phyloP scores from a whole-genome alignment of 2,888 invertebrate species.

The Eremobia ochroleuca region DNA sequence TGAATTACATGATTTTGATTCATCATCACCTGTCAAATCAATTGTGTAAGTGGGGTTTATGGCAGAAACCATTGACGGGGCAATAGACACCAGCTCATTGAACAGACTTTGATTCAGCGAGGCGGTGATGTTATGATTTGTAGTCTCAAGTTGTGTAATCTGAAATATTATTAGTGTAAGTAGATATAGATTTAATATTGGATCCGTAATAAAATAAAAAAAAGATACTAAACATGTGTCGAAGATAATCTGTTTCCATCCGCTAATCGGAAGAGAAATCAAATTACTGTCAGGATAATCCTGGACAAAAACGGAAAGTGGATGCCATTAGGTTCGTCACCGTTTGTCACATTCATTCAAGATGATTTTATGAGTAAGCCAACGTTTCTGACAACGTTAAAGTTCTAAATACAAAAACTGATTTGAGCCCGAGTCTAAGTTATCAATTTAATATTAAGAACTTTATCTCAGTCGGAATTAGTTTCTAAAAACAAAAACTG shows the following conservation, averaged over 20 bases:
- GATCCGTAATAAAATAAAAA: neutral
- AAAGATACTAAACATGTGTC: slow-evolving; percentile 25
- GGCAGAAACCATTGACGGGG: too few relatives aligned
- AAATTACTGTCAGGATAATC: neutral
- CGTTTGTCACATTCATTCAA: slow-evolving; percentile 8
- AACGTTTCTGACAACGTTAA: neutral
- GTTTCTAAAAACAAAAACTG: neutral
- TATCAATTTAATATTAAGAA: neutral
- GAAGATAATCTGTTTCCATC: slow-evolving; percentile 19
- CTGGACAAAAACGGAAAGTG: slow-evolving; percentile 2
- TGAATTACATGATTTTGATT: too few relatives aligned
- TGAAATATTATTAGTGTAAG: neutral
- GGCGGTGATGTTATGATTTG: too few relatives aligned
- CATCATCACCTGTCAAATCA: too few relatives aligned
- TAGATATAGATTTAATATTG: neutral
- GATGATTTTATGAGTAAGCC: slow-evolving; percentile 8
- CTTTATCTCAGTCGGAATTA: neutral
- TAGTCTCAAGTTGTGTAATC: too few relatives aligned
- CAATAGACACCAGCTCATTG: too few relatives aligned
- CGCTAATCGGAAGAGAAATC: neutral
- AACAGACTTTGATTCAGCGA: too few relatives aligned
- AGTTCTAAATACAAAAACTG: neutral
- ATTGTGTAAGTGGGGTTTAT: too few relatives aligned
- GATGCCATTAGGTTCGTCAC: neutral
- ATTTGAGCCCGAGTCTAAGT: neutral